phyloP scores from a whole-genome alignment of 2,888 invertebrate species.

The Leucozona laternaria region DNA sequence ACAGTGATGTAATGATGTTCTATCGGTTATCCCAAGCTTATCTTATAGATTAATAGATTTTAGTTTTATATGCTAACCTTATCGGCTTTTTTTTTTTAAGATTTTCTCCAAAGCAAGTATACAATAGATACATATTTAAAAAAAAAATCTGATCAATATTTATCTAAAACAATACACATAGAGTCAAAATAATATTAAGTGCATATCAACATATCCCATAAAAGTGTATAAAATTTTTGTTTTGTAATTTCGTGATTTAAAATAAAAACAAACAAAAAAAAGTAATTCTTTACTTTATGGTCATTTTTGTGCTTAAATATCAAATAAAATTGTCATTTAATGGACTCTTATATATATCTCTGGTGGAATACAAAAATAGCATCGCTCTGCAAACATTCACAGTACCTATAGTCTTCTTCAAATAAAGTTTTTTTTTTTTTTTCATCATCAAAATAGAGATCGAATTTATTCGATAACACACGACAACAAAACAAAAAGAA shows the following conservation, averaged over 20 bases:
- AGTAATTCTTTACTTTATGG: neutral
- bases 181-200: no score
- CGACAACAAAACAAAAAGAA: conserved; percentile 2
- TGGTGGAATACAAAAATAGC: neutral
- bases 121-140: no score
- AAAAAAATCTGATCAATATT: no score
- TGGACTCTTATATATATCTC: conserved; percentile 2
- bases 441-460: conserved; percentile 20
- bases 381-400: conserved; percentile 13
- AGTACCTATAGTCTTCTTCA: conserved; percentile 1
- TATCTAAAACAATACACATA: no score
- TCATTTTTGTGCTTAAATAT: conserved; percentile 8
- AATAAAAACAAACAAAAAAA: neutral
- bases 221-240: neutral
- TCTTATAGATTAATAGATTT: no score
- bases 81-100: no score
- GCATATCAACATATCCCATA: neutral
- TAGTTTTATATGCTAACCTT: no score
- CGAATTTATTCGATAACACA: conserved; percentile 31
- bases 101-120: no score
- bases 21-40: no score
- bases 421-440: neutral
- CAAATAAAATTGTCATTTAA: conserved; percentile 23
- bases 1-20: no score
- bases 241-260: neutral